A percentile compares a stretch with the other conserved stretches of the same genome.
These are phyloP conservation scores for Thaumatotibia leucotreta DNA, from an alignment of 1,140 invertebrate genomes.

Conservation along the genomic window DNA sequence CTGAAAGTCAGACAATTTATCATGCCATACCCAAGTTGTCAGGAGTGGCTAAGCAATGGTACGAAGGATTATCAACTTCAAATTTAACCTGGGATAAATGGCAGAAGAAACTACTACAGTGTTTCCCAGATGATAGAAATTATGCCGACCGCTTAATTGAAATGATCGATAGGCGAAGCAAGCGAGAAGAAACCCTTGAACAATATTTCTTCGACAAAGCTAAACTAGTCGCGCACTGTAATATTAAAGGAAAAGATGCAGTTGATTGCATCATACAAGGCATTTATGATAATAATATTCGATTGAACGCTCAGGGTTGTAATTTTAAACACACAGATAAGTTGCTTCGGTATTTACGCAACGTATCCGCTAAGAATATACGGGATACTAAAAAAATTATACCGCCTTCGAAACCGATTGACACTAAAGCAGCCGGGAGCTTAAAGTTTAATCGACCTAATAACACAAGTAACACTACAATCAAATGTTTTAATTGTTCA, in stretches of 20 bases:
- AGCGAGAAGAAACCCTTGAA: slow-evolving; percentile 14
- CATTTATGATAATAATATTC: slow-evolving; percentile 12
- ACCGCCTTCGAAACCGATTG: not conserved
- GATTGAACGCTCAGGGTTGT: slow-evolving; percentile 10
- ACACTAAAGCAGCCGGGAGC: not conserved
- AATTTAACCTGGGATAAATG: slow-evolving; percentile 14
- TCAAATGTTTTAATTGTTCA: slow-evolving; percentile 13
- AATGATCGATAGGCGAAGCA: slow-evolving; percentile 13
- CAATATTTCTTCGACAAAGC: slow-evolving; percentile 16
- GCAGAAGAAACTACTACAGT: slow-evolving; percentile 12
- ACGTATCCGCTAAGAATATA: not conserved
- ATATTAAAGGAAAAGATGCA: slow-evolving; percentile 10
- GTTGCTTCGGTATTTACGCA: slow-evolving; percentile 10
- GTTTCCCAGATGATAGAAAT: slow-evolving; percentile 14
- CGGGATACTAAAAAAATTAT: not conserved
- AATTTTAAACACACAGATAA: slow-evolving; percentile 12
- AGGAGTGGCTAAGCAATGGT: slow-evolving; percentile 15
- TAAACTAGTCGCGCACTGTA: not conserved
- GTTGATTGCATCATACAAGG: slow-evolving; percentile 16
- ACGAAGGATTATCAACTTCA: slow-evolving; percentile 10
- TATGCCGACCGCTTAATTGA: slow-evolving; percentile 12
- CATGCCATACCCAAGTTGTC: slow-evolving; percentile 14
- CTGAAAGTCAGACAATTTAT: slow-evolving; percentile 16
- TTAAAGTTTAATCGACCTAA: not conserved
- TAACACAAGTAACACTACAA: not conserved